phyloP scores from a whole-genome alignment of 1,140 invertebrate species.

The Cydia strobilella region DNA sequence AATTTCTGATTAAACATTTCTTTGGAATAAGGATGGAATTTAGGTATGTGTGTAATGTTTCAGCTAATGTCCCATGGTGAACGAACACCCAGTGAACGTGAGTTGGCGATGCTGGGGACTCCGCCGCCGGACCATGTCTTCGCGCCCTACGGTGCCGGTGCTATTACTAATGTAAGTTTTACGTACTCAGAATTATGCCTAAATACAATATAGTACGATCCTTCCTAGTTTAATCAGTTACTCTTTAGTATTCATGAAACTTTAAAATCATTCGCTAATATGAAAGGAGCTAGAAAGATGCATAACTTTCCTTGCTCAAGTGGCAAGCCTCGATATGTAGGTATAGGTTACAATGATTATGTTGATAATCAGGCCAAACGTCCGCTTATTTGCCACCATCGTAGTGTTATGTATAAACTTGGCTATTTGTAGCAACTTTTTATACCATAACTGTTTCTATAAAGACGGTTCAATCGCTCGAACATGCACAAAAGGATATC shows the following conservation, averaged over 20 bases:
- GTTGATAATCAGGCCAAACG: too few species aligned
- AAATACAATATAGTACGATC: not conserved
- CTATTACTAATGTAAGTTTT: slow-evolving; percentile 79
- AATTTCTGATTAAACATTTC: too few species aligned
- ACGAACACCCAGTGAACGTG: slow-evolving; percentile 75
- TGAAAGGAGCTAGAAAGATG: too few species aligned
- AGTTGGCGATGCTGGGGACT: slow-evolving; percentile 73
- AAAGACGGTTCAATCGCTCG: not conserved
- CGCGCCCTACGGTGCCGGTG: slow-evolving; percentile 76
- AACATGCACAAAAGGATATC: not conserved
- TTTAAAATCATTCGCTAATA: too few species aligned
- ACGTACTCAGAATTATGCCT: not conserved
- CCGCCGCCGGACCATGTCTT: slow-evolving; percentile 74
- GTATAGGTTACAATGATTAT: too few species aligned
- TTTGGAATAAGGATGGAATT: not conserved
- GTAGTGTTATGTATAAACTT: too few species aligned
- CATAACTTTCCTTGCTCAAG: too few species aligned
- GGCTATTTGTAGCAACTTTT: too few species aligned
- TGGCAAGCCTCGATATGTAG: too few species aligned
- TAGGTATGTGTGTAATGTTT: not conserved
- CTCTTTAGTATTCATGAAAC: too few species aligned
- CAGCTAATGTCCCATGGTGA: slow-evolving; percentile 81
- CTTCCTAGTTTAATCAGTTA: too few species aligned
- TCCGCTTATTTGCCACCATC: too few species aligned
- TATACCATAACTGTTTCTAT: not conserved